Conservation (phyloP, 2,113 vertebrate species). For the Pelecanoides urinatrix region DNA sequence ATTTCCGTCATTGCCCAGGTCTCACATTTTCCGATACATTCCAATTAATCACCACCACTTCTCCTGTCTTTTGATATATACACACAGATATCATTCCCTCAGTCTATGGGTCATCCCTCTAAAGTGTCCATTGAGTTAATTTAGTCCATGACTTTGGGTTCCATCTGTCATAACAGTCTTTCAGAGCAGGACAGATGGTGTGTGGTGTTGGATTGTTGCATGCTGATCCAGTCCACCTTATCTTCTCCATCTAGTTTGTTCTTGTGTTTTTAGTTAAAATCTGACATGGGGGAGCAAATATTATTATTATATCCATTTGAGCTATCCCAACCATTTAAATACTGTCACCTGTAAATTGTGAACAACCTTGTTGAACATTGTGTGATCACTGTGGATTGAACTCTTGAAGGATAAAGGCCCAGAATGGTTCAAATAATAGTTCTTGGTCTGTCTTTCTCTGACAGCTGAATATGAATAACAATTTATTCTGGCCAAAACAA, state of each 20-base stretch:
- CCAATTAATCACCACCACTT: too few relatives aligned
- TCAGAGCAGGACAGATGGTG: too few relatives aligned
- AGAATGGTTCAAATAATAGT: background rate
- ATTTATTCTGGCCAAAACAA: conserved; percentile 32
- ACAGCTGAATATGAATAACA: background rate
- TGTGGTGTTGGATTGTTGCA: too few relatives aligned
- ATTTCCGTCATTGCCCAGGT: too few relatives aligned
- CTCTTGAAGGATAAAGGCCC: background rate
- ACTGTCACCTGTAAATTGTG: background rate
- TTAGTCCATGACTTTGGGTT: too few relatives aligned
- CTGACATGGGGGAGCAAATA: background rate
- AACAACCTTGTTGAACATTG: background rate
- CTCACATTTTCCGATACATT: too few relatives aligned
- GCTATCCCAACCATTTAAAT: background rate
- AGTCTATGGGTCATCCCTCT: too few relatives aligned
- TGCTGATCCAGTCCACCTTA: background rate
- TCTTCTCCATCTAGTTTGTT: background rate
- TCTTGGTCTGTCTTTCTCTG: background rate
- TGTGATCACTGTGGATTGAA: background rate
- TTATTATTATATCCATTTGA: background rate
- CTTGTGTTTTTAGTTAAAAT: background rate
- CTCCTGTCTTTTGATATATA: too few relatives aligned
- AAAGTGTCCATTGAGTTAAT: too few relatives aligned
- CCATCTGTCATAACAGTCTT: too few relatives aligned
- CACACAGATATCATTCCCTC: too few relatives aligned